Base-by-base conservation (phyloP, 2,888 invertebrate genomes). In the Oligia strigilis region DNA sequence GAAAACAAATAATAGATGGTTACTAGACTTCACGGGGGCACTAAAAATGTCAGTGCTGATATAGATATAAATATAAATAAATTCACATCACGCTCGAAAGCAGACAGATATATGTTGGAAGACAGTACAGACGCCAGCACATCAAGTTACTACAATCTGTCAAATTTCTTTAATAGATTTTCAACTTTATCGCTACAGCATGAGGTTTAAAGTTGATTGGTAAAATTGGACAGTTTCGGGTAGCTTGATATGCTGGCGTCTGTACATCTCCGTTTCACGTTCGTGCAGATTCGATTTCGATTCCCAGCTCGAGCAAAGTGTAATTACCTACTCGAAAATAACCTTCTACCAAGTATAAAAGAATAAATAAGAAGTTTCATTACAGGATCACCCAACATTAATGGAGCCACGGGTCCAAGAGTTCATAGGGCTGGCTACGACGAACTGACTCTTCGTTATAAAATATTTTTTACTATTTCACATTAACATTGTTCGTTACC, bases 61-160 rank as follows among this genome's bases (percentile, higher is more conserved):
- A 65, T 82, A 81, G 65, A 17, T 60, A 65, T 82, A 81, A 81
- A 75, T 75, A 82, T 76, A 82, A 75, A 83, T 70, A 81, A 81
- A 83, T 70, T 83, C 69, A 64, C 55, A 58, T 81, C 49, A 70
- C 69, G 55, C 62, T 81, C 55, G 0, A 29, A 52, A 43, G 23
- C 46, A 76, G 62, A 75, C 11, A 36, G 23, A 80, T 17, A 17
- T 72, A 60, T 36, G 46, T 36, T 65, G n/a, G 36, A 19, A 67
- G 36, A 72, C n/a, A 60, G 40, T 62, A 40, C 29, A 29, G 29
- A 29, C 29, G 29, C 29, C 29, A 29, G 29, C 29, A 29, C 29
- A 29, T 29, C 29, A 29, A 29, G 29, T 29, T 29, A 29, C 29
- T 29, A 29, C 29, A 29, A 29, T 29, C 29, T 29, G 29, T 29